Conservation (phyloP, 2,797 vertebrate genomes). For the Psittacula derbiana region DNA sequence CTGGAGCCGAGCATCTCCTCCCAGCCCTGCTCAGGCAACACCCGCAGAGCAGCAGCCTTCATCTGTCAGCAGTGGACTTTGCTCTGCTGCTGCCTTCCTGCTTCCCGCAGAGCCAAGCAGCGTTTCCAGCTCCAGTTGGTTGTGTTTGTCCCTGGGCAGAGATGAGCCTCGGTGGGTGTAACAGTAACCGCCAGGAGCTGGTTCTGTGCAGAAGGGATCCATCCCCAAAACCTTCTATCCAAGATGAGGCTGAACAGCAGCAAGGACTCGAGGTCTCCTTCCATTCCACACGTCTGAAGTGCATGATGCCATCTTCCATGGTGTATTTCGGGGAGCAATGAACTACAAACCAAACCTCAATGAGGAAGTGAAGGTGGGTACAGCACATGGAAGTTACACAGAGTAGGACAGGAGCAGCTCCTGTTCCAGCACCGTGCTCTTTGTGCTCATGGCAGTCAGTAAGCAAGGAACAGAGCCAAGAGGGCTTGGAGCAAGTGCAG, state of each 20-base stretch:
- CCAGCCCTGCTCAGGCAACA: neutral
- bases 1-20: neutral
- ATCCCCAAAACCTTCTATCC: neutral
- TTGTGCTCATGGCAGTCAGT: rapidly evolving
- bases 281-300: rapidly evolving
- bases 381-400: rapidly evolving
- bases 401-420: rapidly evolving
- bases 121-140: rapidly evolving
- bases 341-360: neutral
- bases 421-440: rapidly evolving
- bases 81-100: rapidly evolving
- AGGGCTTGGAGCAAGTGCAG: rapidly evolving
- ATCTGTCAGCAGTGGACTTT: rapidly evolving
- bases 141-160: neutral
- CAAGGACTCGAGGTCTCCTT: rapidly evolving
- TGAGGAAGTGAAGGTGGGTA: rapidly evolving
- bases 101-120: rapidly evolving
- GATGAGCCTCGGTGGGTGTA: rapidly evolving
- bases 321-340: rapidly evolving
- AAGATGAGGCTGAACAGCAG: neutral
- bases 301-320: rapidly evolving
- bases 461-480: neutral
- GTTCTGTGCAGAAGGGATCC: rapidly evolving
- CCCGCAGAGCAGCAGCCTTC: neutral
- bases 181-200: rapidly evolving